Evolutionary conservation across 2,888 invertebrate species (phyloP).

Genomic region (Hirtodrosophila alboralis): DNA sequence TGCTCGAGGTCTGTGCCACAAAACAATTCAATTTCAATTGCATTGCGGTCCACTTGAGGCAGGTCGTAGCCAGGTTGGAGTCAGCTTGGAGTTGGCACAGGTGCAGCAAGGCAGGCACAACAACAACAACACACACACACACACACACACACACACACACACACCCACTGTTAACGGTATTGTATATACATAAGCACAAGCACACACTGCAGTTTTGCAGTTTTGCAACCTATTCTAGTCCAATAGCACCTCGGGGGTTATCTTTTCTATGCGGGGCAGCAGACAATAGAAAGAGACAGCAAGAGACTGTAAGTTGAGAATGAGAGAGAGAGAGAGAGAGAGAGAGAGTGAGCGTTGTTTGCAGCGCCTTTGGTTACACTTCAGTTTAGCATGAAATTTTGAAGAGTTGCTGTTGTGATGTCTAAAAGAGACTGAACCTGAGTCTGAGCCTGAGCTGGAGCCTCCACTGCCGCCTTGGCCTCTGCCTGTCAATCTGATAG

Average conservation of each 20-base stretch:
- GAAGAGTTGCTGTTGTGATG: conserved; percentile 70
- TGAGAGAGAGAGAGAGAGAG: neutral
- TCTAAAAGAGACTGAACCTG: conserved; percentile 14
- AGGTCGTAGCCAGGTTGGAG: conserved; percentile 35
- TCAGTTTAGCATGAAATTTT: conserved; percentile 80
- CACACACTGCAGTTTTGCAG: conserved; percentile 56
- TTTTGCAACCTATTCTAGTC: conserved; percentile 82
- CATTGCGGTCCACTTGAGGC: conserved; percentile 77
- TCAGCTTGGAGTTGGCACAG: conserved; percentile 41
- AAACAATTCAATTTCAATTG: conserved; percentile 77
- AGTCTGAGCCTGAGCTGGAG: conserved; percentile 6
- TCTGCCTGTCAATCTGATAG: conserved; percentile 26
- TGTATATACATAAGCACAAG: conserved; percentile 57
- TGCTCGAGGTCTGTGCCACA: conserved; percentile 53
- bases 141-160: conserved; percentile 21
- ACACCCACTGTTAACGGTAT: conserved; percentile 68
- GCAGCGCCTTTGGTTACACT: conserved; percentile 79
- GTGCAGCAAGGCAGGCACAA: conserved; percentile 53
- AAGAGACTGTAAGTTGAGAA: neutral
- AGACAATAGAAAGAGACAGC: conserved; percentile 1
- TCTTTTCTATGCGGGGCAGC: conserved; percentile 81
- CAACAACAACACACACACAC: conserved; percentile 33
- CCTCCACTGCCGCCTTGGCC: too few species aligned
- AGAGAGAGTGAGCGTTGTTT: conserved; percentile 64
- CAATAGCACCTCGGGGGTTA: conserved; percentile 72